phyloP scores from a whole-genome alignment of 2,888 invertebrate genomes.

The Drosophila cognata region DNA sequence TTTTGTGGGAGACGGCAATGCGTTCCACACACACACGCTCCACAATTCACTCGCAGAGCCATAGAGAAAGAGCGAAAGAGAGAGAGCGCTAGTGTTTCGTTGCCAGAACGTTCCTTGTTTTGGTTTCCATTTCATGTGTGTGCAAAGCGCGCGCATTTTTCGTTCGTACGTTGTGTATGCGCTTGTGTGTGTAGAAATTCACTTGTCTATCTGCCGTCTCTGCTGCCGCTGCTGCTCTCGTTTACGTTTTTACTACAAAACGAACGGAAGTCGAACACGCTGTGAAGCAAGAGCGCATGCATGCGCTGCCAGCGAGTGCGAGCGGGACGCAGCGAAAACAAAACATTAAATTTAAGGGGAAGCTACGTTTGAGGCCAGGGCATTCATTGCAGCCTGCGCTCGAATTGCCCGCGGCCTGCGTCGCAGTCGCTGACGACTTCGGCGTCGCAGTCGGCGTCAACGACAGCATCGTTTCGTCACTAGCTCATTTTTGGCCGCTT shows the following conservation, averaged over 20 bases:
- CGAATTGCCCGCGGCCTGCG: constrained; percentile 14
- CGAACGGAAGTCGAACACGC: constrained; percentile 60
- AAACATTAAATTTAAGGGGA: constrained; percentile 75
- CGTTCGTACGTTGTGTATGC: constrained; percentile 10
- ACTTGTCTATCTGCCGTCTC: constrained; percentile 49
- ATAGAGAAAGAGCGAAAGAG: constrained; percentile 6
- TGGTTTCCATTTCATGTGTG: constrained; percentile 57
- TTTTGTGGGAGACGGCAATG: constrained; percentile 24
- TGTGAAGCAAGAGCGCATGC: constrained; percentile 41
- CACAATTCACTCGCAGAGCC: constrained; percentile 49
- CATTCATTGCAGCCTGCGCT: constrained; percentile 35
- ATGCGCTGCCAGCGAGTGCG: constrained; percentile 32
- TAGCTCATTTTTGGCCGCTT: constrained; percentile 38
- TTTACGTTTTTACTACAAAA: constrained; percentile 63
- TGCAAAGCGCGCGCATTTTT: constrained; percentile 65
- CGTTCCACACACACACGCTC: constrained; percentile 44
- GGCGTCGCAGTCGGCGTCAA: background rate
- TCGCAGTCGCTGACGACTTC: constrained; percentile 22
- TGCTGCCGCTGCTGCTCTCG: constrained; percentile 41
- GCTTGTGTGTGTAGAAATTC: constrained; percentile 51
- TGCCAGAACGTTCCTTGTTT: constrained; percentile 56
- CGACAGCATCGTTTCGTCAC: constrained; percentile 59
- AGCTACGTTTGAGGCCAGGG: constrained; percentile 44
- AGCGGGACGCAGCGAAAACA: constrained; percentile 75
- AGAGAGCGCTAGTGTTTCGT: constrained; percentile 23